Conservation (phyloP, 2,888 invertebrate genomes). For the Agrilus mali region DNA sequence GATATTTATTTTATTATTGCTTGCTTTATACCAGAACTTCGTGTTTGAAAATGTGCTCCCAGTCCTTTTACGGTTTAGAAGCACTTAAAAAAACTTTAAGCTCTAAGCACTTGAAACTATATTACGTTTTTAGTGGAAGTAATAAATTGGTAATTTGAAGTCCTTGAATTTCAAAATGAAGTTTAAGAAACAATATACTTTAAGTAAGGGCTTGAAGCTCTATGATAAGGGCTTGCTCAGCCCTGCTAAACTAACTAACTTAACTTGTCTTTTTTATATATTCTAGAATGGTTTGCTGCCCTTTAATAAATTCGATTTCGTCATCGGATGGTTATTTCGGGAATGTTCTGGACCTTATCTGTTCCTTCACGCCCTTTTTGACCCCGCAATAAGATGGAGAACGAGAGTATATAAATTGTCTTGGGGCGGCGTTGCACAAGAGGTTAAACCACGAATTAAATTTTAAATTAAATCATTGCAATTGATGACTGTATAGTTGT, state of each 20-base stretch:
- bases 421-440: slow-evolving; percentile 93
- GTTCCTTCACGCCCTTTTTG: slow-evolving; percentile 73
- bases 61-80: too few species aligned
- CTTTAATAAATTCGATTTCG: slow-evolving; percentile 89
- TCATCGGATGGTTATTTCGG: slow-evolving; percentile 88
- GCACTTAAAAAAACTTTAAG: too few species aligned
- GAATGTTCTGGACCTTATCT: slow-evolving; percentile 84
- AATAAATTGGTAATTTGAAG: too few species aligned
- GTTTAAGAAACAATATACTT: too few species aligned
- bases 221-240: neutral
- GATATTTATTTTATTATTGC: neutral
- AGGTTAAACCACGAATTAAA: slow-evolving; percentile 64
- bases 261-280: slow-evolving; percentile 4
- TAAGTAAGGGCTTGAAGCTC: too few species aligned
- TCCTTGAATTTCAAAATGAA: too few species aligned
- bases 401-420: slow-evolving; percentile 79
- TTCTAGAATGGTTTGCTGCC: slow-evolving; percentile 79
- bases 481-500: neutral
- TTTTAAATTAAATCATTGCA: slow-evolving; percentile 32
- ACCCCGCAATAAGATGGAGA: slow-evolving; percentile 88
- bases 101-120: too few species aligned
- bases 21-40: too few species aligned
- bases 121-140: too few species aligned
- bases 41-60: too few species aligned
- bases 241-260: too few species aligned